Evolutionary conservation across 1,140 invertebrate species (phyloP).

Genomic region (Drosophila auraria): DNA sequence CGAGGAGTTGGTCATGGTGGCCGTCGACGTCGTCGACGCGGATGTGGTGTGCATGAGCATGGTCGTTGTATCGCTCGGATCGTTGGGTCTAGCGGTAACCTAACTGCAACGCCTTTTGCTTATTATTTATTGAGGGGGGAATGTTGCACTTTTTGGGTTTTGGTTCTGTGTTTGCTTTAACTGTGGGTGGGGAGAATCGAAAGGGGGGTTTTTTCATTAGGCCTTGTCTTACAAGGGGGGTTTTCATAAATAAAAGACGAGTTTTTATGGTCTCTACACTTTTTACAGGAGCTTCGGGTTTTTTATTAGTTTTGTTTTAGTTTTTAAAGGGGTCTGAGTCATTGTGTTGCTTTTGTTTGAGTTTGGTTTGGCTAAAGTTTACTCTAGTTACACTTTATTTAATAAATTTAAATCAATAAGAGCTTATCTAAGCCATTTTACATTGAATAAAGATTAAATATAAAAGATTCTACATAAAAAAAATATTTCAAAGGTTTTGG

Average conservation of each 20-base stretch:
- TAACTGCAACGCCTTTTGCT: conserved; percentile 36
- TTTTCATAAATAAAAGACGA: conserved; percentile 16
- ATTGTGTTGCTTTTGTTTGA: conserved; percentile 1
- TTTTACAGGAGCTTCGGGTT: not conserved
- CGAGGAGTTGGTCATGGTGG: conserved; percentile 77
- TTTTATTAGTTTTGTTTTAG: not conserved
- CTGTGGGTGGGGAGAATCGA: conserved; percentile 37
- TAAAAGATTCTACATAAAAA: not conserved
- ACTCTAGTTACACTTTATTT: not conserved
- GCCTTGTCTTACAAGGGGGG: not conserved
- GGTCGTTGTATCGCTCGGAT: conserved; percentile 25
- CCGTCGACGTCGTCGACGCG: conserved; percentile 63
- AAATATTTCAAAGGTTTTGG: not conserved
- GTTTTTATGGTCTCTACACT: conserved; percentile 25
- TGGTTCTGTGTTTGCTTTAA: conserved; percentile 24
- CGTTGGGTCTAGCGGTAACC: conserved; percentile 36
- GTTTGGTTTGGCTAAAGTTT: not conserved
- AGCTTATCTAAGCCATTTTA: no score
- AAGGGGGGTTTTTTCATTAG: conserved; percentile 18
- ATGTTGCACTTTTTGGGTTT: conserved; percentile 48
- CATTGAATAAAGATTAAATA: not conserved
- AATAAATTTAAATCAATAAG: not conserved
- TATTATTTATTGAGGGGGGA: conserved; percentile 27
- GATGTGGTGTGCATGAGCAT: conserved; percentile 76
- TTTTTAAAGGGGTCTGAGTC: not conserved